Conservation (phyloP, 2,888 invertebrate species). For the Drosophila fulvimacula region DNA sequence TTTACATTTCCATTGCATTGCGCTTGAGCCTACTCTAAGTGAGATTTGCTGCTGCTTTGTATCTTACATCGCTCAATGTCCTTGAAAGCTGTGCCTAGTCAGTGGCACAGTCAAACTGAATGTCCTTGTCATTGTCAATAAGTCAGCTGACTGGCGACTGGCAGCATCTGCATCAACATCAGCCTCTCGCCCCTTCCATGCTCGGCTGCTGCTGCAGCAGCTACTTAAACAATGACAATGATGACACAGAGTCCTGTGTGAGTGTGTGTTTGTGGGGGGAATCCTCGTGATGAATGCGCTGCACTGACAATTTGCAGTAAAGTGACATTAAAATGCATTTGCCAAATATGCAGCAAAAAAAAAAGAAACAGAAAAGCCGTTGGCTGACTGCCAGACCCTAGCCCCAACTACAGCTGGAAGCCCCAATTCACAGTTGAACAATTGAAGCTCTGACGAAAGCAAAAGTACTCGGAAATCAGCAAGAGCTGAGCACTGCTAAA, state of each 20-base stretch:
- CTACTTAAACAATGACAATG: slow-evolving; percentile 56
- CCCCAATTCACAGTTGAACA: slow-evolving; percentile 29
- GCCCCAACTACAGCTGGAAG: slow-evolving; percentile 7
- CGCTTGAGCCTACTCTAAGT: not conserved
- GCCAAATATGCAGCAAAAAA: slow-evolving; percentile 65
- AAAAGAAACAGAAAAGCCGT: slow-evolving; percentile 20
- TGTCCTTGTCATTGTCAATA: slow-evolving; percentile 45
- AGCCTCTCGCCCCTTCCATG: too few relatives aligned
- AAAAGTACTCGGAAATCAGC: slow-evolving; percentile 35
- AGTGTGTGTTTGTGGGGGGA: slow-evolving; percentile 5
- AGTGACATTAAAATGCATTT: slow-evolving; percentile 73
- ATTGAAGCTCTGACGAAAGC: slow-evolving; percentile 50
- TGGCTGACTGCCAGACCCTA: slow-evolving; percentile 58
- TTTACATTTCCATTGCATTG: not conserved
- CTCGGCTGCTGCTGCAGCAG: too few relatives aligned
- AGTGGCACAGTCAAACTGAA: slow-evolving; percentile 13
- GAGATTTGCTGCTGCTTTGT: not conserved
- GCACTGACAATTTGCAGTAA: slow-evolving; percentile 61
- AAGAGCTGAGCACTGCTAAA: slow-evolving; percentile 25
- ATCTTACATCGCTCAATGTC: not conserved
- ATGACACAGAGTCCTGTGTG: slow-evolving; percentile 42
- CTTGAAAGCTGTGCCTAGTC: slow-evolving; percentile 16
- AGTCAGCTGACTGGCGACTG: slow-evolving; percentile 7
- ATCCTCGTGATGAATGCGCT: slow-evolving; percentile 46
- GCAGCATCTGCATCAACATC: slow-evolving; percentile 3